Percentiles rank a stretch among this genome's conserved stretches.
Conservation (phyloP, 2,888 invertebrate genomes). For the Lingula anatina region DNA sequence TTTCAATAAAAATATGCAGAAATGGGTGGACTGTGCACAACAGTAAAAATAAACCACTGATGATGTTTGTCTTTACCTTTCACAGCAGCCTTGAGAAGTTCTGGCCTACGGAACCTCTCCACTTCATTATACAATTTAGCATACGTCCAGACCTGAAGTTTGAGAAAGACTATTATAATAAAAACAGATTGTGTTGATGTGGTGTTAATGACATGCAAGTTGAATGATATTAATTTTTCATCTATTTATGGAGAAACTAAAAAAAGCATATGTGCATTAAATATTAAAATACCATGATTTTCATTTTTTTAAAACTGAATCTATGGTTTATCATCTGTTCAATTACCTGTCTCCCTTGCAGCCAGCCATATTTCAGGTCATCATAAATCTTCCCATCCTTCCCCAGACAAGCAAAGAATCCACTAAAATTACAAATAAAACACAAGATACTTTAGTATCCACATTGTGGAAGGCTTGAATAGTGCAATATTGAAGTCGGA, state of each 20-base stretch:
- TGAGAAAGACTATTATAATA: too few species aligned
- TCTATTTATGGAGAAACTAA: too few species aligned
- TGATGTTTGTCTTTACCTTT: conserved; percentile 24
- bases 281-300: too few species aligned
- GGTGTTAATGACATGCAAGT: too few species aligned
- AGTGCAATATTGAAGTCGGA: neutral
- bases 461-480: neutral
- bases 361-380: conserved; percentile 33
- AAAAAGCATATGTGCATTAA: too few species aligned
- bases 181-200: too few species aligned
- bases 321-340: too few species aligned
- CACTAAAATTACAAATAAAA: conserved; percentile 18
- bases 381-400: conserved; percentile 32
- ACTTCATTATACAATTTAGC: conserved; percentile 32
- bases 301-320: too few species aligned
- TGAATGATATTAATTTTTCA: too few species aligned
- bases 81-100: conserved; percentile 25
- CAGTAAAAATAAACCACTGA: too few species aligned
- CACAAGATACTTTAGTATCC: neutral
- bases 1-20: too few species aligned
- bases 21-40: too few species aligned
- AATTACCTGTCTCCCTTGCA: conserved; percentile 34
- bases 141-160: conserved; percentile 36
- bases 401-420: conserved; percentile 32
- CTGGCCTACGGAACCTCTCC: conserved; percentile 17